Base-by-base conservation (phyloP, 2,888 invertebrate genomes). In the Aleiodes alternator region DNA sequence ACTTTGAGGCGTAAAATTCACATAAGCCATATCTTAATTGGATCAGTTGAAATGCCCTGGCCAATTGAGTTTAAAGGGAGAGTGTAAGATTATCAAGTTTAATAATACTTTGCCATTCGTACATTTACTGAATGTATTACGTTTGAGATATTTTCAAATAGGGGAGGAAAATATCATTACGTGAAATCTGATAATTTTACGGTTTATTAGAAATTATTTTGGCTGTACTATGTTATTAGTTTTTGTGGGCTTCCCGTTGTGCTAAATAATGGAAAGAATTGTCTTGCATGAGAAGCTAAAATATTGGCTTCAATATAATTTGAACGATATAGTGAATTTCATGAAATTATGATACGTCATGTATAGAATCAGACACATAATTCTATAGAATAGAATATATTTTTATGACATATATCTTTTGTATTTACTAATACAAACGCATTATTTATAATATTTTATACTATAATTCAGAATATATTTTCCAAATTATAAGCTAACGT, bases 11-110 rank as follows among this genome's bases (percentile, higher is more conserved):
- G 61, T 61, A n/a, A 61, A 61, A 61, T 14, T 61, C 34, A 61
- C 34, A 38, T 61, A n/a, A 78, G 71, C 76, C 71, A 78, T 78
- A 78, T 78, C 78, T 78, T 78, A 78, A 78, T 78, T 78, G 78
- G 78, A 78, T 78, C 78, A 76, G 73, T 78, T 71, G 75, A 75
- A 57, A 57, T 23, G 69, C 75, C 75, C 51, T 48, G 57, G 56
- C 75, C 61, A 55, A 66, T 66, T 69, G 57, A 72, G 75, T 56
- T 51, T 61, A 53, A 56, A 51, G 34, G 56, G 69, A 72, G 69
- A 72, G 69, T 57, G 53, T 50, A 66, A 59, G 75, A 77, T 74
- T 31, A 29, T 29, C 23, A 29, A 57, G 57, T 16, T 16, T 57
- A 16, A 57, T 57, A 57, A 57, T 61, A 61, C 34, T 61, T 14